Evolutionary conservation across 2,888 invertebrate genomes (phyloP).

Genomic region (Conus canariensis): DNA sequence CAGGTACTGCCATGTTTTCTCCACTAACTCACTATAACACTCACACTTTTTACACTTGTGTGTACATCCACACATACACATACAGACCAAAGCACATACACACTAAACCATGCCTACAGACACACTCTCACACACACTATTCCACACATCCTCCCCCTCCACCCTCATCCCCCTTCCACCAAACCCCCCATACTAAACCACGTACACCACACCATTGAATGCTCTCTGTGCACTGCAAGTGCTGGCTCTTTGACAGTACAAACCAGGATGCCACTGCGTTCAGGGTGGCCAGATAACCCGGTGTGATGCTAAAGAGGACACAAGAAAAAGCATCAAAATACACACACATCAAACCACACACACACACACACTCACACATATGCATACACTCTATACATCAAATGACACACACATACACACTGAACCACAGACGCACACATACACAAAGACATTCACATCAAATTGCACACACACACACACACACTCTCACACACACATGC

Average conservation of each 20-base stretch:
- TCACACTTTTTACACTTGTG: too few species aligned
- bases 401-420: background rate
- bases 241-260: too few species aligned
- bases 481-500: background rate
- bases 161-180: background rate
- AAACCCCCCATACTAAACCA: background rate
- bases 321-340: too few species aligned
- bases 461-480: background rate
- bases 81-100: background rate
- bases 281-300: too few species aligned
- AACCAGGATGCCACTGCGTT: too few species aligned
- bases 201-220: too few species aligned
- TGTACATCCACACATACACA: background rate
- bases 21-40: too few species aligned
- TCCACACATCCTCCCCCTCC: too few species aligned
- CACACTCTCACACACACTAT: background rate
- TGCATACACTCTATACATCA: background rate
- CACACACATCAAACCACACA: background rate
- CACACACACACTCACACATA: background rate
- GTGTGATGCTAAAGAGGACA: too few species aligned
- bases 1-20: too few species aligned
- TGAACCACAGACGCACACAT: background rate
- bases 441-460: background rate
- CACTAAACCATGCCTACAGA: background rate
- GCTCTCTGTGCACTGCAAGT: too few species aligned